Base-by-base conservation (phyloP, 2,888 invertebrate species). In the Parelbella ahira region DNA sequence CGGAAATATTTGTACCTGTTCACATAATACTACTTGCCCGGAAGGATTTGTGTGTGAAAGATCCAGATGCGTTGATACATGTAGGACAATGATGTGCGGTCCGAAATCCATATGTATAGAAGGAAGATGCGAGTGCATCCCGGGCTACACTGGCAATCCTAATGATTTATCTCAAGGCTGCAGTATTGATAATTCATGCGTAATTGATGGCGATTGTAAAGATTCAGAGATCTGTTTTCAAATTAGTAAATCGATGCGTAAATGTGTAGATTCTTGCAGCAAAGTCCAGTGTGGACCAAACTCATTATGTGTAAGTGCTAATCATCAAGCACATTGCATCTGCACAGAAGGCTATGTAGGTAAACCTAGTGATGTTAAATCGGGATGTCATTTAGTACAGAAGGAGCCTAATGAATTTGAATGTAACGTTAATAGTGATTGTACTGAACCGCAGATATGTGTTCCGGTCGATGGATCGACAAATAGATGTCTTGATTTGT, bases 201-300 rank as follows among this genome's bases (percentile, higher is more conserved):
- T 89, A 49, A 94, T 93, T 50, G 95, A 97, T 68, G 90, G 91
- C 1, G 94, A 96, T 54, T 97, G 97, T 63, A 91, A 91, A 50
- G 91, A 93, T 58, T 90, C 93, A 1, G 94, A 97, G 81, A 96
- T 97, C 60, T 97, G 97, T 70, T 95, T 96, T 81, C 95, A 95
- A 80, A 77, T 94, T 13, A 92, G 93, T 30, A 93, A 92, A 81
- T 93, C 92, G 13, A 70, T 91, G 2, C 89, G 96, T 38, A 94
- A 94, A 74, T 97, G 96, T 72, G 92, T 95, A 1, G 95, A 96
- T 66, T 94, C 94, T 0, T 97, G 97, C 63, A 92, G 93, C 50
- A 95, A 95, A 79, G 88, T 94, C 18, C 95, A 96, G 60, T 97
- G 97, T 67, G 97, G 97, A 5, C 96, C 96, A 0, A 97, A 97